Percentiles rank a stretch among this genome's conserved stretches.
phyloP scores from a whole-genome alignment of 2,113 vertebrate genomes.

The Gobio gobio region DNA sequence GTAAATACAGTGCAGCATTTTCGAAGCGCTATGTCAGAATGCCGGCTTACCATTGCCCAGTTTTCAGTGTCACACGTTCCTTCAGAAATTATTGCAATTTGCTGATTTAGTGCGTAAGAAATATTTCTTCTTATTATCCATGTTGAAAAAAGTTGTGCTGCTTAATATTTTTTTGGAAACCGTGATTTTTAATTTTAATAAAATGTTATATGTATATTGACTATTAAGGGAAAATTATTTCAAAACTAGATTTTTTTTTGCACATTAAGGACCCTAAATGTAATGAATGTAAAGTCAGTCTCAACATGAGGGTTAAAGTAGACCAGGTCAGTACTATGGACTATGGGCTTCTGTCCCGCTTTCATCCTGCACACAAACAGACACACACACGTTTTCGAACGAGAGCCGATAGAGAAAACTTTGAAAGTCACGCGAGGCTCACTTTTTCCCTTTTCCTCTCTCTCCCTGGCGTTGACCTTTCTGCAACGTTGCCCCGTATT shows the following conservation, averaged over 20 bases:
- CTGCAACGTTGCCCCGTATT: constrained; percentile 91
- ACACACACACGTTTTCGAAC: constrained; percentile 43
- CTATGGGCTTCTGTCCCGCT: neutral
- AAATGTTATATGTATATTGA: too few relatives aligned
- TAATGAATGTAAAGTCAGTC: neutral
- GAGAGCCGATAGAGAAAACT: constrained; percentile 69
- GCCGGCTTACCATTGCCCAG: too few relatives aligned
- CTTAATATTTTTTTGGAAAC: neutral
- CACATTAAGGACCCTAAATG: neutral
- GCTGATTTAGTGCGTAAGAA: neutral
- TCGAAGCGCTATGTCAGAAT: too few relatives aligned
- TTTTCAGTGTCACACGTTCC: neutral
- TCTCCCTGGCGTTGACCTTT: constrained; percentile 86
- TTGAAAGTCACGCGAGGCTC: constrained; percentile 84
- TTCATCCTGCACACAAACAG: constrained; percentile 38
- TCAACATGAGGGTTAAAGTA: neutral
- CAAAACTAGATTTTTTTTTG: neutral
- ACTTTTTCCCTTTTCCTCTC: constrained; percentile 64
- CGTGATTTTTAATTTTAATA: too few relatives aligned
- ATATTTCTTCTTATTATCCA: neutral
- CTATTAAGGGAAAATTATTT: neutral
- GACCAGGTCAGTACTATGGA: neutral
- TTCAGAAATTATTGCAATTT: neutral
- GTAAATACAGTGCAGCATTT: too few relatives aligned
- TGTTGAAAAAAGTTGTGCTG: neutral